Conservation (phyloP, 2,113 vertebrate species). For the Corythornis vintsioides region DNA sequence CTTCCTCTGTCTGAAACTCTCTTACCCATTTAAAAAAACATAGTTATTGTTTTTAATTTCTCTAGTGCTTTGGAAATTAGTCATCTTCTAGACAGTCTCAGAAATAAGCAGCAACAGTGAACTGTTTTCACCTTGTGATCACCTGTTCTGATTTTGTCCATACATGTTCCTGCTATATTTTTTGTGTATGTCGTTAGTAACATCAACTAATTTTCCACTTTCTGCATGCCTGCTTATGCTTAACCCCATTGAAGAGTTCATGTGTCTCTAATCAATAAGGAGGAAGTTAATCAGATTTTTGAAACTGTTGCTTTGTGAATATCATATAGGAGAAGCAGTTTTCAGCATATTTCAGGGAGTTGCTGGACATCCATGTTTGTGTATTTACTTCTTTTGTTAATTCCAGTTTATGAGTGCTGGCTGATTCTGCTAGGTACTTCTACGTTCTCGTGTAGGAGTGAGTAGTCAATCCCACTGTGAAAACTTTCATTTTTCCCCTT, state of each 20-base stretch:
- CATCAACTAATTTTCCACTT: background rate
- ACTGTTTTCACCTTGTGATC: background rate
- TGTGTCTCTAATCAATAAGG: background rate
- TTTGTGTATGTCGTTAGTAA: background rate
- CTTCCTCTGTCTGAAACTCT: background rate
- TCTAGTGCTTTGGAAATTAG: background rate
- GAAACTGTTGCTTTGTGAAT: background rate
- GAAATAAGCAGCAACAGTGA: background rate
- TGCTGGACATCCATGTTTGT: background rate
- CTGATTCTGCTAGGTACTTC: background rate
- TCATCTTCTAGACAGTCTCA: background rate
- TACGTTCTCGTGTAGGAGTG: background rate
- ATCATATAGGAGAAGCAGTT: background rate
- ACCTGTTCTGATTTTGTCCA: background rate
- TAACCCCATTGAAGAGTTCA: background rate
- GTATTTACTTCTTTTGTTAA: background rate
- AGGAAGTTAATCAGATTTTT: background rate
- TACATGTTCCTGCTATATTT: background rate
- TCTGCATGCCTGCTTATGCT: background rate
- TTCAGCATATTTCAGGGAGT: background rate
- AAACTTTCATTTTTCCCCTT: background rate
- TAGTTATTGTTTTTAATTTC: background rate
- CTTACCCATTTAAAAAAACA: background rate
- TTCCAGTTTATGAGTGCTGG: background rate
- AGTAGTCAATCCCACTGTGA: background rate